phyloP scores from a whole-genome alignment of 2,888 invertebrate species.

The Drosophila pseudotakahashii region DNA sequence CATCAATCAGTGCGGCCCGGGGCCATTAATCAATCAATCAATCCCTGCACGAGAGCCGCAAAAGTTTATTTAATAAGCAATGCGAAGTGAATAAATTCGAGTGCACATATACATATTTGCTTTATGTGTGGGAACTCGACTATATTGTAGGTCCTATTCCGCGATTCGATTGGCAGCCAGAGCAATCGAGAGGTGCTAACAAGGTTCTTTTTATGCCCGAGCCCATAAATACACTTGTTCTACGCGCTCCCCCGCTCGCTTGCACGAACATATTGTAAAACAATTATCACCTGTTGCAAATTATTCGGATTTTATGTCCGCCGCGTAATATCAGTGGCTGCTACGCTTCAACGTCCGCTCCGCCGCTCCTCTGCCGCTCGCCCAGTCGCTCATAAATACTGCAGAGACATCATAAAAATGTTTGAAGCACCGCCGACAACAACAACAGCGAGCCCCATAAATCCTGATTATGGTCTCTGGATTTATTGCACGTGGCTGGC shows the following conservation, averaged over 20 bases:
- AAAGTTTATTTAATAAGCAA: slow-evolving; percentile 39
- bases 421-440: slow-evolving; percentile 70
- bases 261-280: slow-evolving; percentile 72
- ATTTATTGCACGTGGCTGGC: slow-evolving; percentile 69
- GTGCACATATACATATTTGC: neutral
- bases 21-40: slow-evolving; percentile 34
- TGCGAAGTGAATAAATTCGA: slow-evolving; percentile 28
- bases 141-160: slow-evolving; percentile 2
- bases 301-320: slow-evolving; percentile 73
- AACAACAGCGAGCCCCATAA: slow-evolving; percentile 69
- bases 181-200: slow-evolving; percentile 34
- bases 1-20: slow-evolving; percentile 15
- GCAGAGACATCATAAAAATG: slow-evolving; percentile 80
- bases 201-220: slow-evolving; percentile 23
- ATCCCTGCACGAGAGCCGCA: slow-evolving; percentile 23
- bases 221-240: slow-evolving; percentile 46
- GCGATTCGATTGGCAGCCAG: neutral
- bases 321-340: slow-evolving; percentile 76
- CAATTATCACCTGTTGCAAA: slow-evolving; percentile 81
- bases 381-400: slow-evolving; percentile 71
- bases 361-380: slow-evolving; percentile 11
- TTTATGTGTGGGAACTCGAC: neutral
- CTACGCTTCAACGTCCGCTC: slow-evolving; percentile 13
- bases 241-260: slow-evolving; percentile 15
- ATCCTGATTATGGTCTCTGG: slow-evolving; percentile 79